Conservation (phyloP, 2,888 invertebrate genomes). For the Aplocera efformata region DNA sequence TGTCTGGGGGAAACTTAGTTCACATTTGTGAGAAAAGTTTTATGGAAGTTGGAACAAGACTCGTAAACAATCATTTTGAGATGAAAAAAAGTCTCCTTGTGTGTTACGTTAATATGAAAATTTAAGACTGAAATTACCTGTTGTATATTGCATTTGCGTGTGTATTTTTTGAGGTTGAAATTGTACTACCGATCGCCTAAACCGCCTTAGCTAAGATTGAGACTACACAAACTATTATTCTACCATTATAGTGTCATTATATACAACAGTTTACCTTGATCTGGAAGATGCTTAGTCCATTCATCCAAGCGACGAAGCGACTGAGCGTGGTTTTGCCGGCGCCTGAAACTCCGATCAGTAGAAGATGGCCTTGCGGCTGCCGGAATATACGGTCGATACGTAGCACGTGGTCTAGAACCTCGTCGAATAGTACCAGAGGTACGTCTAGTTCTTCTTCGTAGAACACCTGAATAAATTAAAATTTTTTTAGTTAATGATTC, state of each 20-base stretch:
- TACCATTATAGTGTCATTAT: neutral
- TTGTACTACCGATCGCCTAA: too few relatives aligned
- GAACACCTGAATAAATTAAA: constrained; percentile 83
- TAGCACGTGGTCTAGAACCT: constrained; percentile 99
- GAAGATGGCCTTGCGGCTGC: constrained; percentile 98
- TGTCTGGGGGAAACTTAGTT: too few relatives aligned
- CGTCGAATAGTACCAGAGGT: constrained; percentile 98
- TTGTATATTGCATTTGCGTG: too few relatives aligned
- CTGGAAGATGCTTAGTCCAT: constrained; percentile 99
- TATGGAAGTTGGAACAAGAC: too few relatives aligned
- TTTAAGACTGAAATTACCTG: too few relatives aligned
- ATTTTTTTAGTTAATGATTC: neutral
- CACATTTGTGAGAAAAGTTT: too few relatives aligned
- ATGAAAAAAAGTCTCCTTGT: too few relatives aligned
- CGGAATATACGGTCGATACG: constrained; percentile 99
- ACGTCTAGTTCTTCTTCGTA: constrained; percentile 99
- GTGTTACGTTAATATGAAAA: too few relatives aligned
- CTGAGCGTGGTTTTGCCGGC: constrained; percentile 99
- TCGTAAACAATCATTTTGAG: too few relatives aligned
- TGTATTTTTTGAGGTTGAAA: too few relatives aligned
- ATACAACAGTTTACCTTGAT: constrained; percentile 86
- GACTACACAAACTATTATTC: too few relatives aligned
- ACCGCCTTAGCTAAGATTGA: too few relatives aligned
- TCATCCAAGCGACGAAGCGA: constrained; percentile 99
- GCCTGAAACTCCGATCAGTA: constrained; percentile 99